These are phyloP conservation scores for Portevinia maculata DNA, from an alignment of 2,888 invertebrate species.

Conservation along the genomic window DNA sequence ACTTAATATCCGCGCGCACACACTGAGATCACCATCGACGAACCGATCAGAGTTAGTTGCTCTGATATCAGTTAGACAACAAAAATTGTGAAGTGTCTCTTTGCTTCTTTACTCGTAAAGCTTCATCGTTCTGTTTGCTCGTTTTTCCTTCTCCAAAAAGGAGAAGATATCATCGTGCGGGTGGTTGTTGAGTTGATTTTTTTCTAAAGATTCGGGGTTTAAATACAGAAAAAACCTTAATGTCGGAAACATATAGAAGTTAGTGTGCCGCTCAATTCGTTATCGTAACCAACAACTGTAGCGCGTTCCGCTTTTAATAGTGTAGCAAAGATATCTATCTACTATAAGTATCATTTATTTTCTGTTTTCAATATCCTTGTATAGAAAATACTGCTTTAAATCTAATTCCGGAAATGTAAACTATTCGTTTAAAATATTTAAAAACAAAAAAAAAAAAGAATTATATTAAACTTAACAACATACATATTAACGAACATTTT, in stretches of 20 bases:
- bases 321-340: background rate
- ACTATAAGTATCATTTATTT: background rate
- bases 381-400: conserved; percentile 26
- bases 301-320: conserved; percentile 55
- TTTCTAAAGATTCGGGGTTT: conserved; percentile 70
- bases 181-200: conserved; percentile 67
- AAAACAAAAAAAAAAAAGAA: conserved; percentile 22
- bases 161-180: conserved; percentile 73
- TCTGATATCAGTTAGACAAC: conserved; percentile 70
- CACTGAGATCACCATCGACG: conserved; percentile 49
- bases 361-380: conserved; percentile 21
- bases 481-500: conserved; percentile 28
- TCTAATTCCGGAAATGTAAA: conserved; percentile 65
- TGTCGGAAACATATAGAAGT: conserved; percentile 70
- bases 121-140: conserved; percentile 66
- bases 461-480: conserved; percentile 23
- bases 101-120: conserved; percentile 71
- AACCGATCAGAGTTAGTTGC: conserved; percentile 68
- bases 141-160: conserved; percentile 66
- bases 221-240: conserved; percentile 72
- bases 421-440: conserved; percentile 56
- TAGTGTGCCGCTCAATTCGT: conserved; percentile 70
- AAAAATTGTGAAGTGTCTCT: conserved; percentile 59
- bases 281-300: conserved; percentile 65
- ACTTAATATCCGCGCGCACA: conserved; percentile 70